phyloP scores from a whole-genome alignment of 2,888 invertebrate species.

The Ichneumoninae sp. region DNA sequence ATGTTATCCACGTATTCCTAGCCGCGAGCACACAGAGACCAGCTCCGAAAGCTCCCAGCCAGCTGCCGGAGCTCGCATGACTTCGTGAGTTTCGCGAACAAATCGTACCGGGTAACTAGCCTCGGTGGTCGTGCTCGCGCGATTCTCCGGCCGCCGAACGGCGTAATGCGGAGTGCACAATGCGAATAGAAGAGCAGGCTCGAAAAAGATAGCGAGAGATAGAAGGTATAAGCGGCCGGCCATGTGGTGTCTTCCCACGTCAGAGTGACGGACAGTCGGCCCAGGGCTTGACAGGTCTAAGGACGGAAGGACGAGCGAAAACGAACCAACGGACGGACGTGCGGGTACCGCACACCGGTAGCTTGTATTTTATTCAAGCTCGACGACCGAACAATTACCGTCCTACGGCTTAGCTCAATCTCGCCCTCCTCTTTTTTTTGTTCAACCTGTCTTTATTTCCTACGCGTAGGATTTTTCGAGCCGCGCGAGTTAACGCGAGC shows the following conservation, averaged over 20 bases:
- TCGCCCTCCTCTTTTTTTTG: slow-evolving; percentile 8
- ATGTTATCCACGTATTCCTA: slow-evolving; percentile 24
- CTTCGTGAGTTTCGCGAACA: slow-evolving; percentile 81
- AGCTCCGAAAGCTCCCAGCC: background rate
- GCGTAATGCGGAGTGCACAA: slow-evolving; percentile 27
- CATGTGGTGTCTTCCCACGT: slow-evolving; percentile 84
- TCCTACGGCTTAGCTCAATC: slow-evolving; percentile 61
- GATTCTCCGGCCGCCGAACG: slow-evolving; percentile 44
- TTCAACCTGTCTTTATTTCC: slow-evolving; percentile 46
- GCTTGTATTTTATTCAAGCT: slow-evolving; percentile 84
- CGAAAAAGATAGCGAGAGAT: slow-evolving; percentile 31
- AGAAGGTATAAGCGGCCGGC: slow-evolving; percentile 41
- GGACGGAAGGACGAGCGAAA: slow-evolving; percentile 77
- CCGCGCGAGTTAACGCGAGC: slow-evolving; percentile 52
- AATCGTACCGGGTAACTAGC: slow-evolving; percentile 80
- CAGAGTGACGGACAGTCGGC: slow-evolving; percentile 83
- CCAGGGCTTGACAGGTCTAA: slow-evolving; percentile 77
- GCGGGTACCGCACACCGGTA: slow-evolving; percentile 73
- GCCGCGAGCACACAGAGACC: background rate
- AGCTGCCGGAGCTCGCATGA: slow-evolving; percentile 79
- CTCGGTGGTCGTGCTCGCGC: slow-evolving; percentile 75
- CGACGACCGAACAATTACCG: slow-evolving; percentile 83
- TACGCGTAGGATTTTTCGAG: slow-evolving; percentile 34
- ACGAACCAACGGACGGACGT: slow-evolving; percentile 70
- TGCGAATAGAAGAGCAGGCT: background rate